These are phyloP conservation scores for Meda fulgida DNA, from an alignment of 2,797 vertebrate species.

Conservation along the genomic window DNA sequence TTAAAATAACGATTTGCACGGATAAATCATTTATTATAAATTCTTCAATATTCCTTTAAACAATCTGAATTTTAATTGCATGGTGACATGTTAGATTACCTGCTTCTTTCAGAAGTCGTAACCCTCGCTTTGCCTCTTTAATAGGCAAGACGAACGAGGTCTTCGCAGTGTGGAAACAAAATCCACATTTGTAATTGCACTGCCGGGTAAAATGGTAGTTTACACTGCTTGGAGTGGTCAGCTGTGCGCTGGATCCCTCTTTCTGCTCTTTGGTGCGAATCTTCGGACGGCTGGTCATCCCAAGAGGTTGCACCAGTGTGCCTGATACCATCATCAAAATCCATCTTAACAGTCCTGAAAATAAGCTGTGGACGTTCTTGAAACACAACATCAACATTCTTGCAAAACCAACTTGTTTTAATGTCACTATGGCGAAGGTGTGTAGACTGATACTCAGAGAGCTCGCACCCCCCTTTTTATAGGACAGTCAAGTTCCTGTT, in stretches of 20 bases:
- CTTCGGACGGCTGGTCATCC: neutral
- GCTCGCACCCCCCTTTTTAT: neutral
- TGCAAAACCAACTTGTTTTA: constrained; percentile 39
- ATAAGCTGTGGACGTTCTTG: constrained; percentile 48
- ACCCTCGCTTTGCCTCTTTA: constrained; percentile 85
- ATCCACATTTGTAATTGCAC: constrained; percentile 95
- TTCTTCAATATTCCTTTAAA: neutral
- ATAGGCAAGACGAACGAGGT: constrained; percentile 91
- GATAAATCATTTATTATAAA: neutral
- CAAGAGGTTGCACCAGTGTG: neutral
- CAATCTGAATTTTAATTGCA: neutral
- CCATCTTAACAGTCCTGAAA: constrained; percentile 33
- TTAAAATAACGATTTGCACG: neutral
- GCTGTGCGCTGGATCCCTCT: neutral
- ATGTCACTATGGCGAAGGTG: constrained; percentile 54
- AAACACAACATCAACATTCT: constrained; percentile 64
- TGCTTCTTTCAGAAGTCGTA: constrained; percentile 80
- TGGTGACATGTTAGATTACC: constrained; percentile 72
- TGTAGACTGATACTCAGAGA: neutral
- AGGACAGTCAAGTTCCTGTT: neutral
- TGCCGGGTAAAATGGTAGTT: constrained; percentile 94
- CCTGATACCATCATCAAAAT: neutral
- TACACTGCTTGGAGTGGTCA: constrained; percentile 69
- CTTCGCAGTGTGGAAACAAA: constrained; percentile 97
- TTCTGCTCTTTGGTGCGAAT: neutral